phyloP scores from a whole-genome alignment of 2,888 invertebrate genomes.

The Chorisops tibialis region DNA sequence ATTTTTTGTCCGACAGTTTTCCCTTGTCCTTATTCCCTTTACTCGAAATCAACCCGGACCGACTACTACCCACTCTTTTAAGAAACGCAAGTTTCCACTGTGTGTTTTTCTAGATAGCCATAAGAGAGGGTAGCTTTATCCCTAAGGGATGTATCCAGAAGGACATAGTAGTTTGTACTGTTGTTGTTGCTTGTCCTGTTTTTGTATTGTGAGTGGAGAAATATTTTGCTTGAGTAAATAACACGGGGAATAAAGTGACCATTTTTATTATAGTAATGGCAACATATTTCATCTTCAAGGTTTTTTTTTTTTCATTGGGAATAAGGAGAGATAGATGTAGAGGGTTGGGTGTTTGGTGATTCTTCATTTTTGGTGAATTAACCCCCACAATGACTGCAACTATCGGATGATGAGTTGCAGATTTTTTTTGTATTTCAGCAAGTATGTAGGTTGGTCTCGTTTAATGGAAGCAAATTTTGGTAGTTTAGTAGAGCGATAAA shows the following conservation, averaged over 20 bases:
- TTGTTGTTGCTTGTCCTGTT: not conserved
- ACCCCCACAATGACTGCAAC: no score
- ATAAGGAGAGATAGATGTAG: no score
- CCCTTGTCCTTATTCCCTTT: slow-evolving; percentile 12
- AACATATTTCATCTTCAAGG: slow-evolving; percentile 34
- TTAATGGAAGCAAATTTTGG: no score
- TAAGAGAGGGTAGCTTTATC: slow-evolving; percentile 20
- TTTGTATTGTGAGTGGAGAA: not conserved
- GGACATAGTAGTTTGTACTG: not conserved
- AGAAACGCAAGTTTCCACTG: not conserved
- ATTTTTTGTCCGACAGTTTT: slow-evolving; percentile 32
- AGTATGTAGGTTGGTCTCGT: no score
- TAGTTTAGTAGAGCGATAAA: no score
- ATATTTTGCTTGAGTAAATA: slow-evolving; percentile 30
- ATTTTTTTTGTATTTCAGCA: no score
- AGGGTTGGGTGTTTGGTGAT: not conserved
- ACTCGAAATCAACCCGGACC: not conserved
- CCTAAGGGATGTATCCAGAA: slow-evolving; percentile 15
- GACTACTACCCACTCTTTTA: not conserved
- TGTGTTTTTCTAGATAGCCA: slow-evolving; percentile 19
- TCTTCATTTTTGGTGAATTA: not conserved
- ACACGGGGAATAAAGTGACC: slow-evolving; percentile 36
- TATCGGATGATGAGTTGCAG: no score
- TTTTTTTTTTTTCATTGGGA: slow-evolving; percentile 9
- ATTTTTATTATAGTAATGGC: slow-evolving; percentile 37